Base-by-base conservation (phyloP, 2,113 vertebrate species). In the Ammospiza nelsoni region DNA sequence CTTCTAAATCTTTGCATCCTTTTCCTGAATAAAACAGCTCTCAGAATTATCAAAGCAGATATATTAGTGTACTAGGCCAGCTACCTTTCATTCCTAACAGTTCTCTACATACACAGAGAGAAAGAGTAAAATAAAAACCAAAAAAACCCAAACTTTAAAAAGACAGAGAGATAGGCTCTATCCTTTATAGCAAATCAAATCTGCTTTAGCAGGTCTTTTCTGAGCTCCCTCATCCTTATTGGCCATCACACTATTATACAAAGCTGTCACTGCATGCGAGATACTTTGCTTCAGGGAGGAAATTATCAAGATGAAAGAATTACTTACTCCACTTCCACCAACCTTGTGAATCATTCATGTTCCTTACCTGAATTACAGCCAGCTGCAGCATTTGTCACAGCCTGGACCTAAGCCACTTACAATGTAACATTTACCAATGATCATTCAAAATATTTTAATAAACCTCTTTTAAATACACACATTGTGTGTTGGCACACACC, bases 251-350 rank as follows among this genome's bases (percentile, higher is more conserved):
- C 43, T 90, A 79, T 94, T 95, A 94, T 88, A 87, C 88, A 97
- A 94, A 97, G 85, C 91, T 96, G 80, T 55, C 85, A 91, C 77
- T 59, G 29, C 29, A 59, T 44, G 79, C 9, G 3, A 89, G 74
- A 74, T 78, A 87, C 84, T 90, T 94, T 4, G 57, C 94, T 95
- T 95, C 66, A 80, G 83, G 94, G 83, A 91, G 80, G 89, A 95
- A 96, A 84, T 74, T 83, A 95, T 95, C 77, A 84, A 93, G 94
- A 94, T 93, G 88, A 96, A 95, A 94, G 83, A 96, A 92, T 95
- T 83, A 93, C 94, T 95, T 85, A 90, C 87, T 95, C 84, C 52
- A 63, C 90, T 96, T 95, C 94, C 69, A 80, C 61, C 74, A 91
- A 74, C 71, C 92, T 95, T 43, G 63, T 93, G 89, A 97, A 95